Base-by-base conservation (phyloP, 2,888 invertebrate species). In the Ochlodes sylvanus region DNA sequence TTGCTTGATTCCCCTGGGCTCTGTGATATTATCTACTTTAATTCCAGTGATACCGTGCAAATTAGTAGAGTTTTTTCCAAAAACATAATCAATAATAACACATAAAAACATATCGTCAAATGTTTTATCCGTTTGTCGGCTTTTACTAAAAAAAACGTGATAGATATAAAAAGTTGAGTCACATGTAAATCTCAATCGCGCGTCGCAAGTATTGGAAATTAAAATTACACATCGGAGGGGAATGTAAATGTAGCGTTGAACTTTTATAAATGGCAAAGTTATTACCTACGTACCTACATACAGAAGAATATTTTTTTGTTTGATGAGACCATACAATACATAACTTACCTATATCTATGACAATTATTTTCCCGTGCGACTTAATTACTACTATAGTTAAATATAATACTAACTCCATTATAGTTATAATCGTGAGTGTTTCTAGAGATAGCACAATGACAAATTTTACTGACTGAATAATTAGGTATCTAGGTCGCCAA, bases 241-340 rank as follows among this genome's bases (percentile, higher is more conserved):
- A 64, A 64, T 56, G 64, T 64, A 42, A 44, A 64, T 56, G 64
- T 64, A n/a, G 19, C 54, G 27, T 55, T 64, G 56, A 64, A 61
- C 64, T 64, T 57, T 55, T 27, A 63, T 32, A 56, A 55, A 56
- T 32, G 38, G 56, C 57, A 50, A 21, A 7, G 47, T 19, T 41
- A 17, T 58, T 4, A 27, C 27, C 2, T 38, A 38, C 38, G 38
- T 58, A 27, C 50, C 12, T 41, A 27, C 17, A 17, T 38, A 38
- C 27, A 65, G 58, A 65, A 58, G 50, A 38, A 50, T 52, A 21
- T 12, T 52, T 65, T 32, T 65, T 65, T 58, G 27, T 58, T 15
- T 56, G 47, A 21, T 57, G 57, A 56, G 57, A 58, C 50, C 14
- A 17, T 14, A 17, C 38, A 15, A 58, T 19, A 9, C 27, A 5